A percentile compares a stretch with the other conserved stretches of the same genome.
Conservation (phyloP, 2,113 vertebrate species). For the Elaphurus davidianus region DNA sequence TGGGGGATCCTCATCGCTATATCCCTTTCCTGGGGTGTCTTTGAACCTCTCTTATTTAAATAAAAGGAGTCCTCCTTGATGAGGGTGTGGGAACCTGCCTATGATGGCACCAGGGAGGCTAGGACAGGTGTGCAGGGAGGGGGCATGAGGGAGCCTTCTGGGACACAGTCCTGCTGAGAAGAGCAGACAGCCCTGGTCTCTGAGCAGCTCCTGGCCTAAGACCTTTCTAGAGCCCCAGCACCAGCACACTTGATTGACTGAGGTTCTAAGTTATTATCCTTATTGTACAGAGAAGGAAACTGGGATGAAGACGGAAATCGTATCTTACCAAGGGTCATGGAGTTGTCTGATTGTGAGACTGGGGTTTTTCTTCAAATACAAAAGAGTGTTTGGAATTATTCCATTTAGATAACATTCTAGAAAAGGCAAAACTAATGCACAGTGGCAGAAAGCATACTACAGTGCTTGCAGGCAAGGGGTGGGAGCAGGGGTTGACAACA, state of each 20-base stretch:
- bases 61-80: background rate
- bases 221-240: background rate
- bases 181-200: background rate
- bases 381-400: background rate
- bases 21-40: background rate
- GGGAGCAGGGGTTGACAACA: rapidly evolving
- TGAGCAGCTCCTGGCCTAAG: background rate
- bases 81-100: background rate
- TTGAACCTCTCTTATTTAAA: background rate
- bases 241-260: rapidly evolving
- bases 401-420: background rate
- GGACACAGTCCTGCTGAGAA: background rate
- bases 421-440: background rate
- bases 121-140: background rate
- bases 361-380: background rate
- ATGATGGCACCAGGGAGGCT: background rate
- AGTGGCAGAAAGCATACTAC: background rate
- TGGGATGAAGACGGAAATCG: background rate
- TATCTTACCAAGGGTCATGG: background rate
- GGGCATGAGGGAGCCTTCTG: too few species aligned
- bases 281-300: background rate
- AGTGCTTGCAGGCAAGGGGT: rapidly evolving
- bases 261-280: background rate
- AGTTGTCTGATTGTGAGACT: background rate
- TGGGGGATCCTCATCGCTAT: rapidly evolving